Percentiles rank a stretch among this genome's conserved stretches.
phyloP scores from a whole-genome alignment of 2,113 vertebrate species.

The Talpa occidentalis region DNA sequence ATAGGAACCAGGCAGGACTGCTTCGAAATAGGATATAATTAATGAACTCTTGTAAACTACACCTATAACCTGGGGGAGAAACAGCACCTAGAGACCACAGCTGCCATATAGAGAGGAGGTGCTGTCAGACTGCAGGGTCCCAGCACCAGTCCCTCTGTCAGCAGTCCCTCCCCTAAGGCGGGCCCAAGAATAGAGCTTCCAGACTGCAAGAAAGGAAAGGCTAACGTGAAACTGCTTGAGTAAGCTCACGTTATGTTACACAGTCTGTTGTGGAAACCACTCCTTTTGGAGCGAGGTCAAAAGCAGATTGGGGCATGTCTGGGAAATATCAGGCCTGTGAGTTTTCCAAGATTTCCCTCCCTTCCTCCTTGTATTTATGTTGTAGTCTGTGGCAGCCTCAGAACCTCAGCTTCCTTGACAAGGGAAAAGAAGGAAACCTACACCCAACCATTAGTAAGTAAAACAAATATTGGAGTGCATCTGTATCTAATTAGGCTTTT shows the following conservation, averaged over 20 bases:
- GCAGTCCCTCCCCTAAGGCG: not conserved
- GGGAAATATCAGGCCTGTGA: constrained; percentile 50
- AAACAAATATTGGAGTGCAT: constrained; percentile 15
- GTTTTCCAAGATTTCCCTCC: constrained; percentile 41
- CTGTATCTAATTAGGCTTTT: not conserved
- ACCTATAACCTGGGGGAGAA: not conserved
- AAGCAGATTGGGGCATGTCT: constrained; percentile 64
- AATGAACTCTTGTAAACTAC: not conserved
- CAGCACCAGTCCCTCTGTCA: fast-evolving
- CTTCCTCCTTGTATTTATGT: constrained; percentile 31
- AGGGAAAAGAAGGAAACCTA: constrained; percentile 44
- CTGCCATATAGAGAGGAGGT: fast-evolving
- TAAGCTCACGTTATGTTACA: not conserved
- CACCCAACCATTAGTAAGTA: not conserved
- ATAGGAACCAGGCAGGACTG: not conserved
- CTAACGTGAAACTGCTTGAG: not conserved
- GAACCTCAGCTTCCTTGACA: constrained; percentile 54
- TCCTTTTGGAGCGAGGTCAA: constrained; percentile 65
- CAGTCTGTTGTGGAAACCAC: not conserved
- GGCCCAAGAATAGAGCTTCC: not conserved
- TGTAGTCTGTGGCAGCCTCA: constrained; percentile 32
- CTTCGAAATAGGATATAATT: not conserved
- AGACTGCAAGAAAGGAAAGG: not conserved
- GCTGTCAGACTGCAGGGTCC: too few relatives aligned
- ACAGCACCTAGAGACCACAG: not conserved